A percentile compares a stretch with the other conserved stretches of the same genome.
phyloP scores from a whole-genome alignment of 2,113 vertebrate genomes.

The Phoenicopterus ruber region DNA sequence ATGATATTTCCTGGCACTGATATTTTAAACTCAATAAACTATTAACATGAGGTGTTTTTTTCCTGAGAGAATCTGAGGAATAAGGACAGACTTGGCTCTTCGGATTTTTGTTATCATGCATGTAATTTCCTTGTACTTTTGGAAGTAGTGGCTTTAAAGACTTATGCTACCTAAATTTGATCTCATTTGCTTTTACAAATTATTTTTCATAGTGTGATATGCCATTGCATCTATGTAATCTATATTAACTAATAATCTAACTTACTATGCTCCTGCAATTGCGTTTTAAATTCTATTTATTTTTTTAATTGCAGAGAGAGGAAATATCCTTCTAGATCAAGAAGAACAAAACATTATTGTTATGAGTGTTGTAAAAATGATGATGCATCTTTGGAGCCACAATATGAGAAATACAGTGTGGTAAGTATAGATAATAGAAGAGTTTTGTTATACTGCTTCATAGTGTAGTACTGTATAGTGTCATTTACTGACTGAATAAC shows the following conservation, averaged over 20 bases:
- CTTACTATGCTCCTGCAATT: neutral
- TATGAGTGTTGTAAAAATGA: neutral
- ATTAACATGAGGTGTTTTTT: neutral
- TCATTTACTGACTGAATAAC: neutral
- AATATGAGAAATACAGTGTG: neutral
- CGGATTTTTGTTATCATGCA: neutral
- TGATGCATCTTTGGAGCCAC: neutral
- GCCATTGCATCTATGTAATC: neutral
- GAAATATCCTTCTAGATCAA: neutral
- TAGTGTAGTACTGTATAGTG: neutral
- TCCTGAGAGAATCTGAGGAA: too few species aligned
- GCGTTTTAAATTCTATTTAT: neutral
- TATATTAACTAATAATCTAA: neutral
- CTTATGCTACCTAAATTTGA: neutral
- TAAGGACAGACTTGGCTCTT: too few species aligned
- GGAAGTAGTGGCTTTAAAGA: neutral
- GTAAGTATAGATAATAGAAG: conserved; percentile 45
- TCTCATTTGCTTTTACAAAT: neutral
- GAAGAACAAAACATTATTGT: neutral
- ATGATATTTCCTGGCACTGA: neutral
- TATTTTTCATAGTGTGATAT: neutral
- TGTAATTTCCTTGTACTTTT: neutral
- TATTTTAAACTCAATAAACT: neutral
- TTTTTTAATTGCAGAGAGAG: conserved; percentile 39
- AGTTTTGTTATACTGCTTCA: neutral